Evolutionary conservation across 2,797 vertebrate genomes (phyloP).

Genomic region (Argentina silus): DNA sequence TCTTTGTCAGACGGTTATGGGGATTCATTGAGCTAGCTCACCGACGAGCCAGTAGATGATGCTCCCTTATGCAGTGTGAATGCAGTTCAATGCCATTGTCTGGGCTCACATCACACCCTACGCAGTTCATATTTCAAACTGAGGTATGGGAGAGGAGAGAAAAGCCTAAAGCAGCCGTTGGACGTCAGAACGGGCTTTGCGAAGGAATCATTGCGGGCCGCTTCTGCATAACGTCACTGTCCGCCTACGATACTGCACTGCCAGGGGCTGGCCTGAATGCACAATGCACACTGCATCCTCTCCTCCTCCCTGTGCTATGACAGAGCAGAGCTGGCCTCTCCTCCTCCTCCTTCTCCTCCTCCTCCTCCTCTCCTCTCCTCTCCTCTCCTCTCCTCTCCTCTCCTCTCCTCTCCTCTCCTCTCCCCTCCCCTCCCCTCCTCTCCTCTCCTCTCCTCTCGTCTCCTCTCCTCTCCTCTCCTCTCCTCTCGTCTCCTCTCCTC

Average conservation of each 20-base stretch:
- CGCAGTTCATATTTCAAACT: constrained; percentile 3
- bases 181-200: background rate
- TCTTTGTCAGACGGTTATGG: too few relatives aligned
- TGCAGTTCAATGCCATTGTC: constrained; percentile 21
- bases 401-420: background rate
- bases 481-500: background rate
- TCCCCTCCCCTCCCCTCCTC: background rate
- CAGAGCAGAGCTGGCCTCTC: constrained; percentile 2
- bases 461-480: too few relatives aligned
- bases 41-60: background rate
- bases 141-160: background rate
- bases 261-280: constrained; percentile 25
- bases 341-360: background rate
- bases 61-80: background rate
- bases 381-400: background rate
- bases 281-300: constrained; percentile 35
- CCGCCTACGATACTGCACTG: background rate
- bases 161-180: too few relatives aligned
- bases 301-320: constrained; percentile 1
- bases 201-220: constrained; percentile 37
- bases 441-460: background rate
- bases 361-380: background rate
- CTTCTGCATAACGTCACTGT: constrained; percentile 38
- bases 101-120: constrained; percentile 33
- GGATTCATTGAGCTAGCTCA: background rate